Percentiles rank a stretch among this genome's conserved stretches.
These are phyloP conservation scores for Aquatica leii DNA, from an alignment of 2,888 invertebrate species.

Conservation along the genomic window DNA sequence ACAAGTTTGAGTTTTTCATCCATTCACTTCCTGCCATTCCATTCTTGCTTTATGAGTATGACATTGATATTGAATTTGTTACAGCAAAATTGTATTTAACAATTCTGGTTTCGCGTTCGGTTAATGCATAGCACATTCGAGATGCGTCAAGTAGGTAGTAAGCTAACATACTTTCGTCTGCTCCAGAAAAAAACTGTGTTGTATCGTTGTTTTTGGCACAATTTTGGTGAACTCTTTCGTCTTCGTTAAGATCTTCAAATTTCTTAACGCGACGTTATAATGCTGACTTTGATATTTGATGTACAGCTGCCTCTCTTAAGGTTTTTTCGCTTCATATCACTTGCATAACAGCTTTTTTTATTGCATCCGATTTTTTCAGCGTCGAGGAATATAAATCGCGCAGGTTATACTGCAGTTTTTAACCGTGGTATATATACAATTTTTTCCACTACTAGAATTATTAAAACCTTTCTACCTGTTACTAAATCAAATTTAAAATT, in stretches of 20 bases:
- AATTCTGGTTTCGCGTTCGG: background rate
- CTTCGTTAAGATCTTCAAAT: conserved; percentile 7
- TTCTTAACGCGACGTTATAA: conserved; percentile 6
- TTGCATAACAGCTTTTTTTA: background rate
- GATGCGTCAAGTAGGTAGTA: conserved; percentile 5
- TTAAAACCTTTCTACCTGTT: too few relatives aligned
- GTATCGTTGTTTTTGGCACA: background rate
- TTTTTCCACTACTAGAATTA: too few relatives aligned
- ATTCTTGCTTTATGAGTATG: background rate
- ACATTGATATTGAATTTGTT: background rate
- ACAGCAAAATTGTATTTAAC: conserved; percentile 3
- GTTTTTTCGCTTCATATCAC: background rate
- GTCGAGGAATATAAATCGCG: too few relatives aligned
- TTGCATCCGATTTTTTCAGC: background rate
- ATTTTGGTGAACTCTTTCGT: conserved; percentile 1
- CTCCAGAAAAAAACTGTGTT: conserved; percentile 5
- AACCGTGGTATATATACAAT: too few relatives aligned
- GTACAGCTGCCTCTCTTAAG: conserved; percentile 5
- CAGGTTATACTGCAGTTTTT: too few relatives aligned
- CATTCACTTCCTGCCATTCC: conserved; percentile 14
- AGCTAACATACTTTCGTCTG: conserved; percentile 6
- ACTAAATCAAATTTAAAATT: too few relatives aligned
- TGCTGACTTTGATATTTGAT: conserved; percentile 3
- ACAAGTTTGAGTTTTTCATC: background rate
- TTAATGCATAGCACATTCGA: conserved; percentile 11